Percentiles rank a stretch among this genome's conserved stretches.
Evolutionary conservation across 2,797 vertebrate genomes (phyloP).

Genomic region (Atherinosoma microstoma): DNA sequence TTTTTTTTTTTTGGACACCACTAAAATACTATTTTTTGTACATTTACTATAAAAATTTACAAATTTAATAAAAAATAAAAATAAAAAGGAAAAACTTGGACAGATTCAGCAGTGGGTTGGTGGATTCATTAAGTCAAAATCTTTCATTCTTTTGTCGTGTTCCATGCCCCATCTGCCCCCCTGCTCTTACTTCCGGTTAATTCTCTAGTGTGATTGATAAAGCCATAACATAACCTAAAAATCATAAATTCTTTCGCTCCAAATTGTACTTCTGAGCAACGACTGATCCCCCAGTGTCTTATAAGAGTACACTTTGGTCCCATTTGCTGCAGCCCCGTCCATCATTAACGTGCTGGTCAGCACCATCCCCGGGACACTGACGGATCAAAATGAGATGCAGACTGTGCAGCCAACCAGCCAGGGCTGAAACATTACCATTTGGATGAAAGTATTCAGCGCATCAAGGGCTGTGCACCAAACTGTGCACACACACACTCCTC

Average conservation of each 20-base stretch:
- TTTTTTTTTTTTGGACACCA: too few species aligned
- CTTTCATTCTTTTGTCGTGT: background rate
- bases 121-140: background rate
- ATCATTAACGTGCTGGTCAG: constrained; percentile 30
- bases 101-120: too few species aligned
- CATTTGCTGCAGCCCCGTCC: background rate
- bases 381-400: constrained; percentile 63
- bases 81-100: too few species aligned
- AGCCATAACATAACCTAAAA: background rate
- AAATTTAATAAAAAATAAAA: too few species aligned
- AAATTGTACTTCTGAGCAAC: background rate
- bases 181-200: background rate
- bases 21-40: too few species aligned
- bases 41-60: too few species aligned
- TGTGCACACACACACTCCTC: constrained; percentile 58
- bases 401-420: constrained; percentile 65
- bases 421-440: constrained; percentile 71
- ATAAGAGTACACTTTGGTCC: background rate
- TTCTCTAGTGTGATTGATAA: background rate
- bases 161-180: background rate
- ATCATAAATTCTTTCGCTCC: too few species aligned
- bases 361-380: constrained; percentile 23
- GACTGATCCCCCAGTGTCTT: background rate
- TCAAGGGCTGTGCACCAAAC: constrained; percentile 71
- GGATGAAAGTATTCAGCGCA: constrained; percentile 75